These are phyloP conservation scores for Lethocerus indicus DNA, from an alignment of 1,140 invertebrate genomes.

Conservation along the genomic window DNA sequence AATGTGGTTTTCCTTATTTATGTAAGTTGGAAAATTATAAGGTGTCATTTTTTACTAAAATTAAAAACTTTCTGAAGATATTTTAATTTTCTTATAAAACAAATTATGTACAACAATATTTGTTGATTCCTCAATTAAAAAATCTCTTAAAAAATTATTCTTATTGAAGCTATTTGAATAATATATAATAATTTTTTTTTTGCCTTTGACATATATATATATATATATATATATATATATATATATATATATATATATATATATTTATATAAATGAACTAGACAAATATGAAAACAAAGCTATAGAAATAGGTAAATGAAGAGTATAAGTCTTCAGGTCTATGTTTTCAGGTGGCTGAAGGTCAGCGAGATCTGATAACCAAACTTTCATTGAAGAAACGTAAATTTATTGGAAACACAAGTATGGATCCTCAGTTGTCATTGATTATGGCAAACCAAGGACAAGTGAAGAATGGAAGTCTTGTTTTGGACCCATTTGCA, in stretches of 20 bases:
- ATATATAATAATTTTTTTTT: neutral
- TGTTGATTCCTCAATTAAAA: no score
- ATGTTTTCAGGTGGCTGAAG: conserved; percentile 50
- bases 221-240: neutral
- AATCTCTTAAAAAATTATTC: no score
- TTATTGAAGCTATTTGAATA: no score
- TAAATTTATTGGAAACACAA: conserved; percentile 93
- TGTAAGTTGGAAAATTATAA: no score
- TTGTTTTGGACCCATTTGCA: conserved; percentile 89
- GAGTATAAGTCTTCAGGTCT: conserved; percentile 4
- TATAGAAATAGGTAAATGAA: neutral
- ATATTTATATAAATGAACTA: no score
- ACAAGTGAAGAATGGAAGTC: conserved; percentile 45
- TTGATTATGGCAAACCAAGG: conserved; percentile 91
- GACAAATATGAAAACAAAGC: no score
- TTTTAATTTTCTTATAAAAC: no score
- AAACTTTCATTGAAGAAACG: conserved; percentile 71
- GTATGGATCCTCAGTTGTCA: conserved; percentile 87
- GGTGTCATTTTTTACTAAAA: no score
- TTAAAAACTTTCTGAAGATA: no score
- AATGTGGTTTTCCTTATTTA: no score
- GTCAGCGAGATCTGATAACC: conserved; percentile 60
- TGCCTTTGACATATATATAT: neutral
- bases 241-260: neutral
- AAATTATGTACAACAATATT: no score